Evolutionary conservation across 2,113 vertebrate genomes (phyloP).

Genomic region (Rhynchomys soricoides): DNA sequence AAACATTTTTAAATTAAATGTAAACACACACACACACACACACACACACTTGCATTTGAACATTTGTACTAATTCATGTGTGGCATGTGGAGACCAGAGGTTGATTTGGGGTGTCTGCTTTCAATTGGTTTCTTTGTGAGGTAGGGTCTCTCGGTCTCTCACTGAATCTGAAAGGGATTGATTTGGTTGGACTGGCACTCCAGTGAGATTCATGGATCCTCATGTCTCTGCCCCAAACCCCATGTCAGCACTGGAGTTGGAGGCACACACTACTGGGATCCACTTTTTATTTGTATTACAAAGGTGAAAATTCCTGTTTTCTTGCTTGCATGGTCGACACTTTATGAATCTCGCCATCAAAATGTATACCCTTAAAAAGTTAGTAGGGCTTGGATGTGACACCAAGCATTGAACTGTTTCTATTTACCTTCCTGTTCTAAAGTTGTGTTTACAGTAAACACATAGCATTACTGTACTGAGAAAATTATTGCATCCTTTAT

Average conservation of each 20-base stretch:
- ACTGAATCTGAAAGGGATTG: neutral
- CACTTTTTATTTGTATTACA: neutral
- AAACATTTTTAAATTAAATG: no score
- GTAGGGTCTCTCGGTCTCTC: no score
- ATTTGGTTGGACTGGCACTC: neutral
- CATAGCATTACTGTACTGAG: slow-evolving; percentile 17
- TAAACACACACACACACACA: neutral
- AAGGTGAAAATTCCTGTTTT: neutral
- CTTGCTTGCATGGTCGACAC: neutral
- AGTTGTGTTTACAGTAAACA: neutral
- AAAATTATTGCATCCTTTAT: neutral
- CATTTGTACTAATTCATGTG: neutral
- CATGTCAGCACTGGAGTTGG: neutral
- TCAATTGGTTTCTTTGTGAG: neutral
- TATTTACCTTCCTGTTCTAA: slow-evolving; percentile 12
- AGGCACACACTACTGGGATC: no score
- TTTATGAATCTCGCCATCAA: no score
- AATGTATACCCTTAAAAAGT: neutral
- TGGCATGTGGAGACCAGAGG: neutral
- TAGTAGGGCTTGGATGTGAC: neutral
- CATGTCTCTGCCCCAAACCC: neutral
- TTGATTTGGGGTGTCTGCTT: neutral
- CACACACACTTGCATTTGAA: neutral
- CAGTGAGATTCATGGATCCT: neutral
- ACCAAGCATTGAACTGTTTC: slow-evolving; percentile 25